These are phyloP conservation scores for Sebastes schlegelii DNA, from an alignment of 2,113 vertebrate species.

Conservation along the genomic window DNA sequence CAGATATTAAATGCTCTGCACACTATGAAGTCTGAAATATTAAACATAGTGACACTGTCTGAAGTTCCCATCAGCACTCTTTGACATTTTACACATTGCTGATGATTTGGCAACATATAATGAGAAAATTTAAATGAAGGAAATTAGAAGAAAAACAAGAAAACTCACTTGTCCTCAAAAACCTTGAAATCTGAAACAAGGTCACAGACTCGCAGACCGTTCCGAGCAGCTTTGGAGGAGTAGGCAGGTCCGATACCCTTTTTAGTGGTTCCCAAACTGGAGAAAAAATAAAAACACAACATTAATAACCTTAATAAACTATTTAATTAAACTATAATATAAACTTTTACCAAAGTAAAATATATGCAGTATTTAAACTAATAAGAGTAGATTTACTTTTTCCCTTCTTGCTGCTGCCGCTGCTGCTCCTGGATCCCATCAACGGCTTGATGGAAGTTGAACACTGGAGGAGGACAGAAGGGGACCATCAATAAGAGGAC, in stretches of 20 bases:
- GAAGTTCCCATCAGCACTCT: too few species aligned
- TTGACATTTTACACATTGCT: too few species aligned
- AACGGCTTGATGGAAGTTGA: slow-evolving; percentile 88
- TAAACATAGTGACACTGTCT: neutral
- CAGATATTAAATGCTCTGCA: neutral
- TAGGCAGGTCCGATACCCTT: slow-evolving; percentile 89
- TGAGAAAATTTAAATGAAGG: neutral
- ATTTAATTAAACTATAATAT: neutral
- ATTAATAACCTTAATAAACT: neutral
- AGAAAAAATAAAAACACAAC: slow-evolving; percentile 15
- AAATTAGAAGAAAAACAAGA: neutral
- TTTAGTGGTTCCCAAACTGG: slow-evolving; percentile 87
- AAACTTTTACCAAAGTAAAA: neutral
- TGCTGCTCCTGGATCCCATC: slow-evolving; percentile 88
- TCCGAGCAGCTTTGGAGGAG: slow-evolving; percentile 88
- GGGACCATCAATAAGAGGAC: neutral
- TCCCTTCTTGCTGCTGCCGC: slow-evolving; percentile 85
- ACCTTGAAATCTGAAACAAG: slow-evolving; percentile 85
- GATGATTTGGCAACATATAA: neutral
- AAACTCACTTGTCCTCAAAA: slow-evolving; percentile 86
- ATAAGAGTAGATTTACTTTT: slow-evolving; percentile 78
- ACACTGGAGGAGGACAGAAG: slow-evolving; percentile 74
- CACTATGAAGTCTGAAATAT: neutral
- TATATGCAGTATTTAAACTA: neutral
- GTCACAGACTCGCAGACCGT: slow-evolving; percentile 86